These are phyloP conservation scores for Nestor notabilis DNA, from an alignment of 2,113 vertebrate genomes.

Conservation along the genomic window DNA sequence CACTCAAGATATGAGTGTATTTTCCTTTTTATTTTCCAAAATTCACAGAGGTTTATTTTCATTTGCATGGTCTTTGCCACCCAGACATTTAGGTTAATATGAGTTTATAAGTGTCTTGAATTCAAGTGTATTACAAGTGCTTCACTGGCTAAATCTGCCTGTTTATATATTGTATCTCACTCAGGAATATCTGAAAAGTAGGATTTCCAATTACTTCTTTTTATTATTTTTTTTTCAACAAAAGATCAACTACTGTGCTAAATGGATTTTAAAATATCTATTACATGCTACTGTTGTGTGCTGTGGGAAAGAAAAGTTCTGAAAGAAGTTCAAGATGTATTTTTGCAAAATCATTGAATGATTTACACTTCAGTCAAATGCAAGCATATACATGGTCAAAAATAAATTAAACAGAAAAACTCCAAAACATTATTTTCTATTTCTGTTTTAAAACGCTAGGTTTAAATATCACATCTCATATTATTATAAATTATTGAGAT, in stretches of 20 bases:
- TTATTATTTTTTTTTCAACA: not conserved
- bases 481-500: not conserved
- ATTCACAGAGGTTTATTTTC: not conserved
- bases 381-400: not conserved
- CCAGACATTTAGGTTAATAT: not conserved
- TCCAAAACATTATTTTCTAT: not conserved
- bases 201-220: not conserved
- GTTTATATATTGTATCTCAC: not conserved
- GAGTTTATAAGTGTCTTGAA: not conserved
- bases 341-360: not conserved
- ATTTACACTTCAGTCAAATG: not conserved
- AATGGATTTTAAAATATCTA: not conserved
- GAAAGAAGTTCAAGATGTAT: not conserved
- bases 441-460: not conserved
- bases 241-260: not conserved
- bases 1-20: not conserved
- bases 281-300: not conserved
- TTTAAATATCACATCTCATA: not conserved
- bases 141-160: not conserved
- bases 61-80: not conserved
- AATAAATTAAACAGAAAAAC: not conserved
- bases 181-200: not conserved
- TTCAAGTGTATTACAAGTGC: not conserved
- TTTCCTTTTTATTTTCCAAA: not conserved
- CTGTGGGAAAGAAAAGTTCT: not conserved